Base-by-base conservation (phyloP, 2,888 invertebrate genomes). In the Limenitis camilla region DNA sequence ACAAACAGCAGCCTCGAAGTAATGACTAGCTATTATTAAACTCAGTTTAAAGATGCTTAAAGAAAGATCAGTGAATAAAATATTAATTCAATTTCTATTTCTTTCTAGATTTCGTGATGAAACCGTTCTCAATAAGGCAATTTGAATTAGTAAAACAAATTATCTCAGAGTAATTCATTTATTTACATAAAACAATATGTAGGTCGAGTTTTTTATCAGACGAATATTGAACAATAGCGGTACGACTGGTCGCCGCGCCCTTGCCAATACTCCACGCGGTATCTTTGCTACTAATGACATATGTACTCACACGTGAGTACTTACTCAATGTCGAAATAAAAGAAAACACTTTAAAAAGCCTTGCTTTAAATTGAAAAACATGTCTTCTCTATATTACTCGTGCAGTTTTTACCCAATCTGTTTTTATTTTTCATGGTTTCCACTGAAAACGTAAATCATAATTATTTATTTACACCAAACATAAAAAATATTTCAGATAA, bases 161-260 rank as follows among this genome's bases (percentile, higher is more conserved):
- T 47, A 30, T 35, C 31, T 40, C 31, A n/a, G n/a, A 52, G 36
- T 32, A 29, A 55, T 41, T 45, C 36, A 35, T 33, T 46, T 49
- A 52, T 55, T 55, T 42, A 38, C 55, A 52, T 52, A 49, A 52
- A 49, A 52, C 48, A 45, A 52, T 52, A 55, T 55, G 55, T 55
- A 55, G 55, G 55, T 55, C 55, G 52, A 44, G 41, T 44, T 48
- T 49, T 52, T 45, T 48, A 50, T 52, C 30, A 38, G 33, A 44
- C 41, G 44, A 45, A 53, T 48, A 49, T 38, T 19, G 29, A 35
- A 50, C 50, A 50, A 50, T 50, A 50, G 50, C 31, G 6, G 47
- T 42, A 40, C 10, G 52, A 55, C 55, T 41, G 48, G 55, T 55
- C 52, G 36, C 43, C 11, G 28, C 29, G 41, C 50, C 50, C 44